Base-by-base conservation (phyloP, 2,888 invertebrate genomes). In the Hoplodrina ambigua region DNA sequence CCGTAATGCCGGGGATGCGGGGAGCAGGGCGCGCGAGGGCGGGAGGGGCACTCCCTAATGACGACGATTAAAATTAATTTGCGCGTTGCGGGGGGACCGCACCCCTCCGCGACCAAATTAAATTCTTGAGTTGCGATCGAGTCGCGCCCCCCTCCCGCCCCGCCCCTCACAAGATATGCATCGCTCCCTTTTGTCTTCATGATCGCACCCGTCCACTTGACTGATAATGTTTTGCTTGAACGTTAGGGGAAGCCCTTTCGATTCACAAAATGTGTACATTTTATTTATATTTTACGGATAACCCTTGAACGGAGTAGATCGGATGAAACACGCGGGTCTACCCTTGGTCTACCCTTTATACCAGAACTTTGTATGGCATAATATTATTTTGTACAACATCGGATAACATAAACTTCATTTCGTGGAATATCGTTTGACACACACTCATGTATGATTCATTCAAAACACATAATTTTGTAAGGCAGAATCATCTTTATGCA, bases 61-160 rank as follows among this genome's bases (percentile, higher is more conserved):
- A 94, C 91, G 90, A 81, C 93, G 93, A 95, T 95, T 94, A 94
- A 94, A 94, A 94, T 94, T 94, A 94, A 95, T 95, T 94, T 91
- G 92, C 90, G 88, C 91, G 85, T 52, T 13, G 86, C 82, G 83
- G 82, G 85, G 82, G 84, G 75, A 60, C 50, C 61, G 53, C 67
- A 17, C 55, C 54, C 67, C 60, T 59, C 69, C 52, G 59, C 77
- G 59, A 66, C 73, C 92, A 92, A 94, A 94, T 94, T 93, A 93
- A 93, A 94, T 94, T 93, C 93, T 91, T 91, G 87, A 76, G 86
- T 84, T 82, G 87, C 87, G 87, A 90, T 88, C 80, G 70, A 75
- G 69, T 57, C 77, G 63, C 73, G 66, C 67, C 41, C 30, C 30
- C 17, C 62, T 49, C 54, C 44, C 54, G 58, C 60, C 53, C 66